Evolutionary conservation across 2,113 vertebrate genomes (phyloP), one percentile per base, ranked within the genome.

Genomic region (Dipodomys ordii): DNA sequence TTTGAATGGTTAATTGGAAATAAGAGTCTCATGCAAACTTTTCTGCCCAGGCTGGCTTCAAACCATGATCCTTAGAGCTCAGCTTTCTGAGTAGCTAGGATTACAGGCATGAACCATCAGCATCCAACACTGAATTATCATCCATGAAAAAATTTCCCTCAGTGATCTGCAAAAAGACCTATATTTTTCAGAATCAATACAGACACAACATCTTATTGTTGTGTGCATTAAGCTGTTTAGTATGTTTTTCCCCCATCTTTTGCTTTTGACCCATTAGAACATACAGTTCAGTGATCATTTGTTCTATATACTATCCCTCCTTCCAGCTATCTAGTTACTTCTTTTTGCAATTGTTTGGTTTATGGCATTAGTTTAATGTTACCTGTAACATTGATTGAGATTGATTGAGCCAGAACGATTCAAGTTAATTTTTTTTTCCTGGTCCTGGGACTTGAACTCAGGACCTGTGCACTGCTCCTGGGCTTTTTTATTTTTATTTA

Each of bases 301-400:
- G 92, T 92, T 25, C 83, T 60, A 27, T 23, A 28, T 0, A 32
- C 35, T 49, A 68, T 32, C 18, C 60, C 78, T 84, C 69, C 44
- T 84, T 86, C n/a, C 46, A 71, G 53, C 30, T 80, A 12, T 27
- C 46, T 87, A 28, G 20, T 78, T 80, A 23, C 49, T 84, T 94
- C 30, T 46, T 80, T 49, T 18, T 35, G 25, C 80, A 76, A 10
- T 71, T 73, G 27, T 76, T 89, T 35, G 35, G 64, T 35, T 85
- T 92, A 23, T 65, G 71, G 74, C 18, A 53, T 27, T 79, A 46
- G 62, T 7, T n/a, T 4, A 39, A 67, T 28, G 73, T 76, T 91
- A 89, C 23, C 69, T 80, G 2, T 79, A 86, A 92, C n/a, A n/a
- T n/a, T n/a, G n/a, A n/a, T n/a, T n/a, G 57, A 95, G 89, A 32